Base-by-base conservation (phyloP, 2,797 vertebrate genomes). In the Agapornis canus region DNA sequence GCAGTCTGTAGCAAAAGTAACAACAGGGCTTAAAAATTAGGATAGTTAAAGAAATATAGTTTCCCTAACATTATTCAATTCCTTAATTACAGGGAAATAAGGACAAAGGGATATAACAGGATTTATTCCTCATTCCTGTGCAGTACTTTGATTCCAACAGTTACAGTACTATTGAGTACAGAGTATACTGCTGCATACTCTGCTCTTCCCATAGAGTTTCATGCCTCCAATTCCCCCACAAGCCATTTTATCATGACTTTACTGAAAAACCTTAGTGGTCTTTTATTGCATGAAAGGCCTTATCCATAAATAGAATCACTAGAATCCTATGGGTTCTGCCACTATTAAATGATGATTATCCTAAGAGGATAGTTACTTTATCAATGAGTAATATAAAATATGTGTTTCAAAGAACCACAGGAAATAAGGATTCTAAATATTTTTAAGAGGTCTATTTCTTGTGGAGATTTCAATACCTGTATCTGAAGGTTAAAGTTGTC, bases 251-350 rank as follows among this genome's bases (percentile, higher is more conserved):
- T 42, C 43, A 70, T 51, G 25, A 11, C 26, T 66, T 47, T 12
- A 15, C 6, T 43, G 37, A 8, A 56, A 79, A 92, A 59, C 2
- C 5, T 22, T 9, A 1, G 12, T 31, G 57, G 60, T 2, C 42
- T 87, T 86, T 79, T 63, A 22, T 3, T 64, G 23, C 64, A 2
- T 20, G 59, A 2, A 26, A 78, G 77, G 63, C 45, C 45, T 83
- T 45, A 29, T 51, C 35, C 47, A 3, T 52, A 47, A 68, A 61
- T 32, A 40, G 82, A 80, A 14, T 78, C 47, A 12, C 81, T 65
- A 75, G 89, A 93, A 93, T 37, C 95, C 92, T 60, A 26, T 89
- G 90, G 93, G 70, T 95, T 95, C 90, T 89, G 85, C 80, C 63
- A 22, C 63, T 72, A 32, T 10, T 37, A 77, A 66, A 51, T n/a